Evolutionary conservation across 1,140 invertebrate species (phyloP).

Genomic region (Formica exsecta): DNA sequence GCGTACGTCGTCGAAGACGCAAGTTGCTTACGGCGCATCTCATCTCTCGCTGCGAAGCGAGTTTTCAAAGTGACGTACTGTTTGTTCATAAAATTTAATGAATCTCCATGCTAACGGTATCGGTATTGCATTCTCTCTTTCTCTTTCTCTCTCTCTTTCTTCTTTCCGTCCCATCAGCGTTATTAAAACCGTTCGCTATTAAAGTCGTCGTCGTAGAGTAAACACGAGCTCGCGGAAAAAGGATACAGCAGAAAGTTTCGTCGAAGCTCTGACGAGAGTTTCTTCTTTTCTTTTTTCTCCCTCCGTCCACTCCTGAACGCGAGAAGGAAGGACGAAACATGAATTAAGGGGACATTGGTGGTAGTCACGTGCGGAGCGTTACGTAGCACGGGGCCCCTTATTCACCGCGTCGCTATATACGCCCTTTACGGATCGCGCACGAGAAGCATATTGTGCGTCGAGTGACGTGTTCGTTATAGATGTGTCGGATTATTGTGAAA

Average conservation of each 20-base stretch:
- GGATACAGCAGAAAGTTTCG: slow-evolving; percentile 50
- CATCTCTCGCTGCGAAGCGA: not conserved
- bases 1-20: not conserved
- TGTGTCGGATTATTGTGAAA: slow-evolving; percentile 52
- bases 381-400: slow-evolving; percentile 56
- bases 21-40: not conserved
- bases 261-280: slow-evolving; percentile 48
- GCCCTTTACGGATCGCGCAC: slow-evolving; percentile 57
- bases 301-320: not conserved
- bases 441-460: slow-evolving; percentile 63
- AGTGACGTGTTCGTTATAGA: slow-evolving; percentile 60
- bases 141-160: not conserved
- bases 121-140: slow-evolving; percentile 11
- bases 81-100: slow-evolving; percentile 65
- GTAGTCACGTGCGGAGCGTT: slow-evolving; percentile 77
- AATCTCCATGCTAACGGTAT: slow-evolving; percentile 43
- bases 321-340: slow-evolving; percentile 8
- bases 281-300: not conserved
- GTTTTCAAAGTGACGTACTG: slow-evolving; percentile 18
- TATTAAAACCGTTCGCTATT: slow-evolving; percentile 60
- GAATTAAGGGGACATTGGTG: slow-evolving; percentile 7
- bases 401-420: slow-evolving; percentile 66
- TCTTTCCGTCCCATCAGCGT: slow-evolving; percentile 44
- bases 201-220: slow-evolving; percentile 37
- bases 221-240: slow-evolving; percentile 30